phyloP scores from a whole-genome alignment of 2,888 invertebrate species.

The Malachius bipustulatus region DNA sequence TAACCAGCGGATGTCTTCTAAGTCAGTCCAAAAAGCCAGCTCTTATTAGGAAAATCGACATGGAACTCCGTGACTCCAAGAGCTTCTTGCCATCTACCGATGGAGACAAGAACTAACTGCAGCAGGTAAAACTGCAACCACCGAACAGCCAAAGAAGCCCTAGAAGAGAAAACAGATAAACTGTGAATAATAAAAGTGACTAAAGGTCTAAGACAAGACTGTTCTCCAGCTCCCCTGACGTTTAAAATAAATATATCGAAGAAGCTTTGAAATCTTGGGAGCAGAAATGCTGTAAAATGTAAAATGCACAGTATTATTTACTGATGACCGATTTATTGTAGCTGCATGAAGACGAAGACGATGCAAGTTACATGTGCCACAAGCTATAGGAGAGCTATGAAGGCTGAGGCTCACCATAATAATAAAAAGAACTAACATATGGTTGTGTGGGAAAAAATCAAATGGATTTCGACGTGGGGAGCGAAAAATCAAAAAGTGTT shows the following conservation, averaged over 20 bases:
- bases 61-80: too few species aligned
- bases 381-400: constrained; percentile 2
- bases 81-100: too few species aligned
- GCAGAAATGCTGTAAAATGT: constrained; percentile 3
- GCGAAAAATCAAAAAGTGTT: constrained; percentile 2
- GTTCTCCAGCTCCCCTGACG: neutral
- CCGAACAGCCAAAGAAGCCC: constrained; percentile 1
- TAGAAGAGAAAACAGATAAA: neutral
- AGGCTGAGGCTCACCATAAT: constrained; percentile 3
- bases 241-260: neutral
- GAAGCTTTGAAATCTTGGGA: neutral
- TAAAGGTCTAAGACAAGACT: constrained; percentile 1
- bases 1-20: too few species aligned
- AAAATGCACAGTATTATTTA: neutral
- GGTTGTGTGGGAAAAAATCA: neutral
- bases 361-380: constrained; percentile 1
- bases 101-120: too few species aligned
- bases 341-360: constrained; percentile 1
- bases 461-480: too few species aligned
- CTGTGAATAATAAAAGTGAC: neutral
- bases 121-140: neutral
- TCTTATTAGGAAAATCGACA: too few species aligned
- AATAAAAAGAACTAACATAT: neutral
- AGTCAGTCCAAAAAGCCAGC: too few species aligned
- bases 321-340: constrained; percentile 1